A percentile compares a stretch with the other conserved stretches of the same genome.
phyloP scores from a whole-genome alignment of 1,140 invertebrate species.

The Neodiprion lecontei region DNA sequence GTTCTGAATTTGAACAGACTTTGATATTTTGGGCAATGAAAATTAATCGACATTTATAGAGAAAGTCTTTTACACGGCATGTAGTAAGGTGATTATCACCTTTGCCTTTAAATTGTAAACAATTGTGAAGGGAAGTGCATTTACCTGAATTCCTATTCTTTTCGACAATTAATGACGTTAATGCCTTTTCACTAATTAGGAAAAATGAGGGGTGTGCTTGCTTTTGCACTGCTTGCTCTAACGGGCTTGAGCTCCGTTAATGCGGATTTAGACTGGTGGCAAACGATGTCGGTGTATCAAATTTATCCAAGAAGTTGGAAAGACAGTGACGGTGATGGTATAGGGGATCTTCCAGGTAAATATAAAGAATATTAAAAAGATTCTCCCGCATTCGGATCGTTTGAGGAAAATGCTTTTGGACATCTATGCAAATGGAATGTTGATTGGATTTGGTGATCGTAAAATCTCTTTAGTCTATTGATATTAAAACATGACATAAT shows the following conservation, averaged over 20 bases:
- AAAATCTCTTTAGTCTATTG: too few species aligned
- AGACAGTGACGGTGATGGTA: constrained; percentile 72
- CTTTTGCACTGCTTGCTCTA: background rate
- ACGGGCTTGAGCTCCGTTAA: background rate
- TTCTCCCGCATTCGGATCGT: constrained; percentile 5
- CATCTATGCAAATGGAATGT: too few species aligned
- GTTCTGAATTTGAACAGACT: too few species aligned
- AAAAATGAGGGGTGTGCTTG: background rate
- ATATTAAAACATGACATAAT: too few species aligned
- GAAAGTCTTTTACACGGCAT: too few species aligned
- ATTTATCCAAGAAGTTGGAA: constrained; percentile 75
- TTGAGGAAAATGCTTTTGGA: background rate
- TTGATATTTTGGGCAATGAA: too few species aligned
- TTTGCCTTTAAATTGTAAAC: too few species aligned
- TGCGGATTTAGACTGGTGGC: constrained; percentile 69
- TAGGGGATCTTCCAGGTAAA: constrained; percentile 72
- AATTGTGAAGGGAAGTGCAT: too few species aligned
- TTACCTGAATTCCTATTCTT: too few species aligned
- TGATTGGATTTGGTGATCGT: too few species aligned
- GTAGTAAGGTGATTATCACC: too few species aligned
- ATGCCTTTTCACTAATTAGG: background rate
- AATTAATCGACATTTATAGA: too few species aligned
- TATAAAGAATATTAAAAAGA: constrained; percentile 10
- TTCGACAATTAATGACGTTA: background rate
- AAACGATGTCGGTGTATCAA: constrained; percentile 72